These are phyloP conservation scores for Indicator indicator DNA, from an alignment of 2,113 vertebrate genomes.

Conservation along the genomic window DNA sequence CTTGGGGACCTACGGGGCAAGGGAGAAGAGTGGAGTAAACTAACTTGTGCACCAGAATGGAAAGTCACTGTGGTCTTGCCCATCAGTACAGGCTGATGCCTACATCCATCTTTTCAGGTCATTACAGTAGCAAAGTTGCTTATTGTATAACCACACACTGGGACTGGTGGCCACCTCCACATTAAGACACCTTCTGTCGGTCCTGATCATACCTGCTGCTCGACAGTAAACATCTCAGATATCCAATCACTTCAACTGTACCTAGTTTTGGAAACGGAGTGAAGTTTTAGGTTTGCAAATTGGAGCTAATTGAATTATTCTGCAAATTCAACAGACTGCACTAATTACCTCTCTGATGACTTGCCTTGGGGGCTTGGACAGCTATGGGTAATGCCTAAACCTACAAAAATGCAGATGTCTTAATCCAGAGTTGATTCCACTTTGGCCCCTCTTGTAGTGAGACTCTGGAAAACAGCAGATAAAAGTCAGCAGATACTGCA, in stretches of 20 bases:
- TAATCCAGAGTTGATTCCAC: neutral
- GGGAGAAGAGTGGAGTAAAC: neutral
- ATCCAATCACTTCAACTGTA: neutral
- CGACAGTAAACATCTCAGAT: neutral
- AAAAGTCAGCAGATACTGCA: conserved; percentile 22
- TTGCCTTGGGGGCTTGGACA: neutral
- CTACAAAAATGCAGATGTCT: neutral
- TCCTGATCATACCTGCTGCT: neutral
- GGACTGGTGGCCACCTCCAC: neutral
- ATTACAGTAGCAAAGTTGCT: neutral
- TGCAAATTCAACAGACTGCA: neutral
- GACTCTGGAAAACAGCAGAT: neutral
- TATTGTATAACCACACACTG: neutral
- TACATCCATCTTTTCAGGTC: neutral
- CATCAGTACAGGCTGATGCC: neutral
- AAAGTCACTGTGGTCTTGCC: neutral
- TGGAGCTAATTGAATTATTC: neutral
- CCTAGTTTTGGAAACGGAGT: neutral
- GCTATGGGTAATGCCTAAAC: neutral
- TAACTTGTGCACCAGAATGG: neutral
- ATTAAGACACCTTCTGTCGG: neutral
- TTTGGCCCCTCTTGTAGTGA: neutral
- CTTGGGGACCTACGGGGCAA: neutral
- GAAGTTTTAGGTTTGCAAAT: neutral
- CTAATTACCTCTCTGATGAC: neutral